These are phyloP conservation scores for Trichopria drosophilae DNA, from an alignment of 2,888 invertebrate genomes.

Conservation along the genomic window DNA sequence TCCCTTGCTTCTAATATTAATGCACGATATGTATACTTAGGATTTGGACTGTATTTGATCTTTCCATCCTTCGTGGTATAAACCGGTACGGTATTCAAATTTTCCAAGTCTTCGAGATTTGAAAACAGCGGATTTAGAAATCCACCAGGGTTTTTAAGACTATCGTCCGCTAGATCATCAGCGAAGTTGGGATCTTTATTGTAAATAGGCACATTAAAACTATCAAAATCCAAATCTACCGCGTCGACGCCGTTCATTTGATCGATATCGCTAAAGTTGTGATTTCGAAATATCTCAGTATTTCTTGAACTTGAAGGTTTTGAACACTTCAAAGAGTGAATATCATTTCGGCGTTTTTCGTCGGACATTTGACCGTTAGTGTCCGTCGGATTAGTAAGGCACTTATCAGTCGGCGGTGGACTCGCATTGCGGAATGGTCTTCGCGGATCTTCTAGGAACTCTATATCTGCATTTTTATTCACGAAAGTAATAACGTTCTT, in stretches of 20 bases:
- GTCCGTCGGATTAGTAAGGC: conserved; percentile 39
- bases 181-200: neutral
- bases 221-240: conserved; percentile 25
- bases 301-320: conserved; percentile 17
- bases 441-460: no score
- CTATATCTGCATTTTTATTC: conserved; percentile 14
- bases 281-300: conserved; percentile 13
- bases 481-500: conserved; percentile 8
- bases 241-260: conserved; percentile 17
- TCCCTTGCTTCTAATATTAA: conserved; percentile 47
- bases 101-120: conserved; percentile 43
- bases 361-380: conserved; percentile 34
- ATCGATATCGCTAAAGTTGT: conserved; percentile 3
- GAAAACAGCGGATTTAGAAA: conserved; percentile 48
- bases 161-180: conserved; percentile 19
- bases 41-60: conserved; percentile 55
- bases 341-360: conserved; percentile 5
- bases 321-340: neutral
- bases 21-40: conserved; percentile 49
- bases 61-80: conserved; percentile 57
- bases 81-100: conserved; percentile 52
- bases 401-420: no score
- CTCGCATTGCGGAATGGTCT: no score
- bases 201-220: conserved; percentile 23
- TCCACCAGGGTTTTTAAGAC: conserved; percentile 34